Conservation (phyloP, 2,888 invertebrate genomes). For the Aporophyla lueneburgensis region DNA sequence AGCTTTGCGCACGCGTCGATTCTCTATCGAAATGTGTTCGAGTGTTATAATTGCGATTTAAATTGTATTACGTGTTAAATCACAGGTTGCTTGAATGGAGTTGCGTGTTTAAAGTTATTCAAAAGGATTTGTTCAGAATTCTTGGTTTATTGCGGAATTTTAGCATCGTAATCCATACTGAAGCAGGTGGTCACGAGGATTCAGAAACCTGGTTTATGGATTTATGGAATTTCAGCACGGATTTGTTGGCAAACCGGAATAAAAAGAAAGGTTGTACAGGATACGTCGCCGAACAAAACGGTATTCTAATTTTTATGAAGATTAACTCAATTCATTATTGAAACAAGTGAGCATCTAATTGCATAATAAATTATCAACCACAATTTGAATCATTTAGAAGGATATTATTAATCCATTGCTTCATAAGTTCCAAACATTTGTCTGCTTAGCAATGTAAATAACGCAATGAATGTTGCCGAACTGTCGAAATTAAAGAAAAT, state of each 20-base stretch:
- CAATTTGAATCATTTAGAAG: too few relatives aligned
- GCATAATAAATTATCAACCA: too few relatives aligned
- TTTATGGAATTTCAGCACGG: not conserved
- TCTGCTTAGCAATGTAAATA: too few relatives aligned
- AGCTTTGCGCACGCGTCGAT: constrained; percentile 66
- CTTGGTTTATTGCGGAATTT: constrained; percentile 46
- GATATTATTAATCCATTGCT: too few relatives aligned
- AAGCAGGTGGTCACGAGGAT: constrained; percentile 37
- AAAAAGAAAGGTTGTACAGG: too few relatives aligned
- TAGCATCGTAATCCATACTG: constrained; percentile 17
- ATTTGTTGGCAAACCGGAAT: not conserved
- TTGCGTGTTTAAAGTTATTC: constrained; percentile 52
- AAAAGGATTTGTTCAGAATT: constrained; percentile 53
- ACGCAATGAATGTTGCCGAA: too few relatives aligned
- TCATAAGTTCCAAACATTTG: too few relatives aligned
- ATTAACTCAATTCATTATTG: not conserved
- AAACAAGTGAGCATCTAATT: not conserved
- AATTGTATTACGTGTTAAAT: constrained; percentile 59
- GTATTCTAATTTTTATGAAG: not conserved
- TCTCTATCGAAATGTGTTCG: constrained; percentile 63
- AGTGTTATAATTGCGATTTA: constrained; percentile 62
- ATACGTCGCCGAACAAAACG: not conserved
- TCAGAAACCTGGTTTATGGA: constrained; percentile 8
- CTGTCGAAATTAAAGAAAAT: too few relatives aligned
- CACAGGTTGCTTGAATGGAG: constrained; percentile 51